Base-by-base conservation (phyloP, 2,888 invertebrate genomes). In the Brachyopa scutellaris region DNA sequence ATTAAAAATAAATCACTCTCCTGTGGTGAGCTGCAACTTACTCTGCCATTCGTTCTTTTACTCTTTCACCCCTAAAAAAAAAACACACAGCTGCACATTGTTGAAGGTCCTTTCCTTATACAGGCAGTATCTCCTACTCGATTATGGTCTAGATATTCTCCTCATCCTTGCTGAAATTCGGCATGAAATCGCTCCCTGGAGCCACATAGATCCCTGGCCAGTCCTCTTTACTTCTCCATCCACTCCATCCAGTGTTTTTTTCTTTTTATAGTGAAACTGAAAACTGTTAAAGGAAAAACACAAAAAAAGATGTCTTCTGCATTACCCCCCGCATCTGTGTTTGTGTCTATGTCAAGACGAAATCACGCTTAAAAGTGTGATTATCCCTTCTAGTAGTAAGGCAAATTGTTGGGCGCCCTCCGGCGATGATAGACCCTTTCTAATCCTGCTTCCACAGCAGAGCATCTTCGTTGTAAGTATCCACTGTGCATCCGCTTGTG, bases 361-460 rank as follows among this genome's bases (percentile, higher is more conserved):
- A 82, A 88, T 89, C 88, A 89, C 88, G 88, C 89, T 88, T 89
- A 88, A 88, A 88, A 88, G 88, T 89, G 89, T 88, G 89, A 88
- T 88, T 88, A 88, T 88, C 89, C 88, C 88, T 88, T 88, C 86
- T 70, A 72, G 61, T 59, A 38, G 70, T 57, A 45, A 57, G 57
- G 66, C 74, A 66, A 74, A 74, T 57, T 31, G 38, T 40, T 74
- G 57, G 59, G 33, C 42, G 29, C 59, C 76, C 45, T 40, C 21
- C 19, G 45, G 80, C 80, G 42, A 76, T 51, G 57, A 80, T 62
- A 67, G 67, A 80, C 64, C 57, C 64, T 47, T 77, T 23, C 47
- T 42, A 47, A 59, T 59, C 45, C 51, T 26, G 23, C 7, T 51
- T 45, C 62, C 62, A 51, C 17, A 3, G 26, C 26, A 5, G 4